phyloP scores from a whole-genome alignment of 2,797 vertebrate genomes.

The Myripristis jacobus region DNA sequence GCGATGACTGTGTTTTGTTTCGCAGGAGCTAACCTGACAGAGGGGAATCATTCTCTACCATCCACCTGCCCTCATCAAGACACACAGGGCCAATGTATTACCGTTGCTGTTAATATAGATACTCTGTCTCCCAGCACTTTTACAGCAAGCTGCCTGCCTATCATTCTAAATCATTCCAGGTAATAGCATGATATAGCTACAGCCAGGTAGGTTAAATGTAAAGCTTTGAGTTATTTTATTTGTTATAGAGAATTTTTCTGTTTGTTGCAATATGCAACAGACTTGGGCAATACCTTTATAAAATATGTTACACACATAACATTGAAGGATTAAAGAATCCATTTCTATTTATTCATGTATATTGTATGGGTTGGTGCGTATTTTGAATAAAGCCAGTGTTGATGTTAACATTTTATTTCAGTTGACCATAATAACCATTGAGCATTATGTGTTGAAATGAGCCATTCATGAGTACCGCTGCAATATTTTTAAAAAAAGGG shows the following conservation, averaged over 20 bases:
- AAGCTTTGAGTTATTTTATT: constrained; percentile 26
- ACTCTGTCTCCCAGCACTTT: constrained; percentile 18
- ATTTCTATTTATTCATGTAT: neutral
- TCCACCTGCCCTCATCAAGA: neutral
- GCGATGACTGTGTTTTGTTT: constrained; percentile 36
- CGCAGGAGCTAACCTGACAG: constrained; percentile 69
- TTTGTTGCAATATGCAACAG: constrained; percentile 3
- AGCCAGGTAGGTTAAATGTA: neutral
- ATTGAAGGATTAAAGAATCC: neutral
- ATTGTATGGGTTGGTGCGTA: constrained; percentile 6
- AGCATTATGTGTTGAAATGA: neutral
- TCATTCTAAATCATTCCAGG: constrained; percentile 40
- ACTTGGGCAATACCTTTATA: neutral
- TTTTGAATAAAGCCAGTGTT: neutral
- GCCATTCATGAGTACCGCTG: neutral
- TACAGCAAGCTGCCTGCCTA: constrained; percentile 21
- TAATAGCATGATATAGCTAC: constrained; percentile 32
- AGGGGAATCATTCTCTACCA: constrained; percentile 8
- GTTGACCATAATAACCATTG: neutral
- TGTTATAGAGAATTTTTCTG: constrained; percentile 28
- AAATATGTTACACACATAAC: constrained; percentile 5
- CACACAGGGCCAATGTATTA: neutral
- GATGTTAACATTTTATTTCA: neutral
- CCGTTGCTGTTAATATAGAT: constrained; percentile 23
- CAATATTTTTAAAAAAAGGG: neutral